A percentile compares a stretch with the other conserved stretches of the same genome.
phyloP scores from a whole-genome alignment of 2,888 invertebrate genomes.

The Acanthacorydalis orientalis region DNA sequence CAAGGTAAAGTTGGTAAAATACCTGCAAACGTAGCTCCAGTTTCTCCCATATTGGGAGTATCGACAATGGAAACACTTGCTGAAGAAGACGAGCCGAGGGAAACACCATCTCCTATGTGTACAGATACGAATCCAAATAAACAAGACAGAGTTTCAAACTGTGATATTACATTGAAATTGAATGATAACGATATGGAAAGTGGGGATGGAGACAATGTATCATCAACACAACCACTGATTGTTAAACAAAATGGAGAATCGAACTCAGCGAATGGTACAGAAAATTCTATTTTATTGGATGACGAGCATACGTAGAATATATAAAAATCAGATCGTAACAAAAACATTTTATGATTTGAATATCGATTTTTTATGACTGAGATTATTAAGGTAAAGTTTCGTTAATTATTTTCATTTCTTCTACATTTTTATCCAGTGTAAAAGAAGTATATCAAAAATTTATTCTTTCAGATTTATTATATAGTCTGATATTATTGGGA shows the following conservation, averaged over 20 bases:
- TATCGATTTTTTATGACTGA: no score
- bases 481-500: no score
- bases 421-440: no score
- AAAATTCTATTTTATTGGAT: constrained; percentile 1
- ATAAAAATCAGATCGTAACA: no score
- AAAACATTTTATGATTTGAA: no score
- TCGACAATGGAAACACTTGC: constrained; percentile 24
- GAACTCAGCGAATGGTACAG: not conserved
- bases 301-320: not conserved
- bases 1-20: constrained; percentile 35
- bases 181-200: constrained; percentile 5
- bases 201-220: constrained; percentile 16
- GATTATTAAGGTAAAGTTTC: no score
- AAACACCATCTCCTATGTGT: constrained; percentile 23
- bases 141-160: constrained; percentile 18
- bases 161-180: constrained; percentile 1
- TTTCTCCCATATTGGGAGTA: constrained; percentile 13
- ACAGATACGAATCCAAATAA: constrained; percentile 13
- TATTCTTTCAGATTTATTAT: no score
- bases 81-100: constrained; percentile 27
- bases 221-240: constrained; percentile 16
- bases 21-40: constrained; percentile 10
- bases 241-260: constrained; percentile 13
- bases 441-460: no score
- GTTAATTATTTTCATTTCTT: no score